Conservation (phyloP, 2,797 vertebrate genomes). For the Sebastes dallii region DNA sequence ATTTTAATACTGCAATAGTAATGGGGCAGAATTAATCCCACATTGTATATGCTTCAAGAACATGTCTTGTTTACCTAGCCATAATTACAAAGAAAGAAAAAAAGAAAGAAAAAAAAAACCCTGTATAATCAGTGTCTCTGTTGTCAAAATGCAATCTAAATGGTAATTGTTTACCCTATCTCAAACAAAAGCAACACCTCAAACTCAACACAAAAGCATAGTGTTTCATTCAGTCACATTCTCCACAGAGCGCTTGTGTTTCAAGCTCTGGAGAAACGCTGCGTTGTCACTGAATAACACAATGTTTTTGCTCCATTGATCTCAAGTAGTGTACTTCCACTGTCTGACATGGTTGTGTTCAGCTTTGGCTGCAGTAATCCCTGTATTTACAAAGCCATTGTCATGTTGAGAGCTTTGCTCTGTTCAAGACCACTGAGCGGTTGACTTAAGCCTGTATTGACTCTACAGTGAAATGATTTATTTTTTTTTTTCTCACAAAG, state of each 20-base stretch:
- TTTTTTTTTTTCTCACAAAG: neutral
- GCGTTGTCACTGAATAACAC: conserved; percentile 21
- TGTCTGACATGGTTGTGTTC: conserved; percentile 40
- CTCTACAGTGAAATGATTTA: neutral
- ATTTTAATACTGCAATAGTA: conserved; percentile 14
- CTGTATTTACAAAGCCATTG: conserved; percentile 47
- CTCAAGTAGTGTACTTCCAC: conserved; percentile 46
- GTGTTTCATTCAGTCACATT: conserved; percentile 16
- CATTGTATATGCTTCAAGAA: conserved; percentile 1
- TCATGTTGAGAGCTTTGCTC: conserved; percentile 38
- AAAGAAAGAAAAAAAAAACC: neutral
- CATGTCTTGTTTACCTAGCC: neutral
- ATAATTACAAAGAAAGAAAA: neutral
- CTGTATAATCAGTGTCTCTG: conserved; percentile 9
- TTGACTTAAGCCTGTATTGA: neutral
- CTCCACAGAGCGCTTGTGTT: conserved; percentile 9
- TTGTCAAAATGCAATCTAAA: conserved; percentile 44
- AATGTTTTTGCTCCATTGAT: conserved; percentile 47
- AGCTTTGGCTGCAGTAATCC: conserved; percentile 47
- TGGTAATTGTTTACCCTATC: conserved; percentile 31
- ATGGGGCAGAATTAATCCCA: conserved; percentile 1
- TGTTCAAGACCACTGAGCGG: conserved; percentile 35
- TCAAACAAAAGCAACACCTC: conserved; percentile 24
- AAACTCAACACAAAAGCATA: conserved; percentile 1
- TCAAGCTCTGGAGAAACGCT: conserved; percentile 15